Evolutionary conservation across 2,797 vertebrate genomes (phyloP), one percentile per base, ranked within the genome.

Genomic region (Margarornis squamiger): DNA sequence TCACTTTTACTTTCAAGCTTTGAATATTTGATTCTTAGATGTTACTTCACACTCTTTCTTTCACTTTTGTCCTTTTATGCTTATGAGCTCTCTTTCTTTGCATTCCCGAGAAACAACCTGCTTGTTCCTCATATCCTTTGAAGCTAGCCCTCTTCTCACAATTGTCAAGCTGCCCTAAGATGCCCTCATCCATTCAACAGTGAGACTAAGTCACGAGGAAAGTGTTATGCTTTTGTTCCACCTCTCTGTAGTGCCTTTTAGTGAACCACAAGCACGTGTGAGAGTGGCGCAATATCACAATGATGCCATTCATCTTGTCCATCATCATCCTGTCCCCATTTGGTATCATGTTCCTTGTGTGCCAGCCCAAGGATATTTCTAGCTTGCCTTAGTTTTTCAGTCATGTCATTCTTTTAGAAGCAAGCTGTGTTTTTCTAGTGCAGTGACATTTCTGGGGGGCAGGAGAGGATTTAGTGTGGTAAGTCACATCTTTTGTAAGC

Each of bases 281-380:
- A 96, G 29, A 67, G 24, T 9, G 49, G 81, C 89, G 87, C 85
- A 81, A 95, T 87, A 86, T 91, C 75, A 88, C 0, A 10, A n/a
- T 86, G 90, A 72, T 0, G 20, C 57, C 3, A 19, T 76, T 86
- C 39, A 27, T 85, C 78, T 66, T 30, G 8, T 61, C 87, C 72
- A 19, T 86, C 89, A 87, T 87, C 67, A 41, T 90, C 41, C 67
- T 83, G 89, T 89, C 88, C 61, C 41, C 68, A 14, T 74, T 74
- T 87, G 75, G 51, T 81, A 92, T 49, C 52, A 9, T 34, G 23
- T n/a, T 93, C 45, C 57, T 61, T n/a, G 22, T 93, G 57, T 87
- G 34, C 72, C 52, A 93, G 61, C 49, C 75, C 90, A 71, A 63
- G 73, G 68, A 68, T 91, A 92, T 88, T 93, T 95, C 85, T 93